A percentile compares a stretch with the other conserved stretches of the same genome.
phyloP scores from a whole-genome alignment of 2,113 vertebrate species.

The Nycticebus coucang region DNA sequence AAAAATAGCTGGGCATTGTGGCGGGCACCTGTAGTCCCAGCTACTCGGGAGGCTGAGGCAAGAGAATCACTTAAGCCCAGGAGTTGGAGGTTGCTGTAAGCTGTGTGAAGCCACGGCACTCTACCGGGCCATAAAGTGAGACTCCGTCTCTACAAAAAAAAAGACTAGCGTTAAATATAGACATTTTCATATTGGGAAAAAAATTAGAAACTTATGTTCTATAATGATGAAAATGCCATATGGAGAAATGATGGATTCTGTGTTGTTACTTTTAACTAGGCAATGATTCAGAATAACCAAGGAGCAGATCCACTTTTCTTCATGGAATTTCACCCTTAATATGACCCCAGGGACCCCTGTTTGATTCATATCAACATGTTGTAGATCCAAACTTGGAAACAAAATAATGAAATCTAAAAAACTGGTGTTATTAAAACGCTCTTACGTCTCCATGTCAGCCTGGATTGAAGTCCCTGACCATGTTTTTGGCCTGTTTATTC shows the following conservation, averaged over 20 bases:
- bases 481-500: neutral
- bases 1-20: no score
- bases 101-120: no score
- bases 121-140: no score
- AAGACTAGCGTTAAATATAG: neutral
- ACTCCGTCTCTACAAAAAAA: no score
- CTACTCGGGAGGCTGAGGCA: no score
- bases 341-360: neutral
- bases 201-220: neutral
- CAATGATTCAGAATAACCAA: conserved; percentile 11
- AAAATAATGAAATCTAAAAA: neutral
- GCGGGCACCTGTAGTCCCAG: no score
- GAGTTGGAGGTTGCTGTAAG: no score
- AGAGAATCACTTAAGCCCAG: no score
- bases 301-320: neutral
- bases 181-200: neutral
- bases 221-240: neutral
- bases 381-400: neutral
- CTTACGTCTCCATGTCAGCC: neutral
- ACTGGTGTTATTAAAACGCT: neutral
- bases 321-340: conserved; percentile 25
- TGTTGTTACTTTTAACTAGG: neutral
- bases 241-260: conserved; percentile 14
- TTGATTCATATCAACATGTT: neutral
- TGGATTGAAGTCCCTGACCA: neutral